phyloP scores from a whole-genome alignment of 1,140 invertebrate genomes.

The Leguminivora glycinivorella region DNA sequence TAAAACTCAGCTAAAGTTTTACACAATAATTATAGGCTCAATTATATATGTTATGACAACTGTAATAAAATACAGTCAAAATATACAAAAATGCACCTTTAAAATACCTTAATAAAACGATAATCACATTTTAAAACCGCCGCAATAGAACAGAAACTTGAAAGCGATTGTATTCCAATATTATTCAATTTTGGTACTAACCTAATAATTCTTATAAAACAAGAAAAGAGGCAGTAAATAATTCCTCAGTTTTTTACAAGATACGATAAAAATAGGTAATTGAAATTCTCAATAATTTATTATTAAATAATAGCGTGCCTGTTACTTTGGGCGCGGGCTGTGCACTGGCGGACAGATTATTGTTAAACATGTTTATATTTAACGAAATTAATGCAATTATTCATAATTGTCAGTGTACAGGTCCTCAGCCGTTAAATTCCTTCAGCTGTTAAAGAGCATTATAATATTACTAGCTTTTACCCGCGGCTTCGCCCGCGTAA shows the following conservation, averaged over 20 bases:
- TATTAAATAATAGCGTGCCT: constrained; percentile 22
- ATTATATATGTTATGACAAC: too few relatives aligned
- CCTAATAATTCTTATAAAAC: neutral
- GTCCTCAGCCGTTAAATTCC: too few relatives aligned
- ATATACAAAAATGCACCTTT: neutral
- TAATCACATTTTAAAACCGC: neutral
- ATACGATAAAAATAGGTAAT: constrained; percentile 21
- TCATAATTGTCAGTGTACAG: too few relatives aligned
- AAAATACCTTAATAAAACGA: neutral
- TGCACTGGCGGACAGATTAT: neutral
- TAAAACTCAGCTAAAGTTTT: too few relatives aligned
- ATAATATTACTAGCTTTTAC: too few relatives aligned
- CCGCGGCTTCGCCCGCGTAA: too few relatives aligned
- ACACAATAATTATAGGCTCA: too few relatives aligned
- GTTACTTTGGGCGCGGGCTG: neutral
- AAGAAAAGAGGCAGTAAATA: neutral
- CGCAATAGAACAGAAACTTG: neutral
- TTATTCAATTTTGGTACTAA: neutral
- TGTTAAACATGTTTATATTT: neutral
- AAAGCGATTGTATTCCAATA: constrained; percentile 1
- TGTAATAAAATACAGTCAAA: too few relatives aligned
- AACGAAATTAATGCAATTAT: too few relatives aligned
- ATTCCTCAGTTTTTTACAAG: constrained; percentile 13
- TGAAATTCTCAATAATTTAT: constrained; percentile 27
- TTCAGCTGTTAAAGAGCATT: too few relatives aligned